These are phyloP conservation scores for Tretioscincus oriximinensis DNA, from an alignment of 2,113 vertebrate genomes.

Conservation along the genomic window DNA sequence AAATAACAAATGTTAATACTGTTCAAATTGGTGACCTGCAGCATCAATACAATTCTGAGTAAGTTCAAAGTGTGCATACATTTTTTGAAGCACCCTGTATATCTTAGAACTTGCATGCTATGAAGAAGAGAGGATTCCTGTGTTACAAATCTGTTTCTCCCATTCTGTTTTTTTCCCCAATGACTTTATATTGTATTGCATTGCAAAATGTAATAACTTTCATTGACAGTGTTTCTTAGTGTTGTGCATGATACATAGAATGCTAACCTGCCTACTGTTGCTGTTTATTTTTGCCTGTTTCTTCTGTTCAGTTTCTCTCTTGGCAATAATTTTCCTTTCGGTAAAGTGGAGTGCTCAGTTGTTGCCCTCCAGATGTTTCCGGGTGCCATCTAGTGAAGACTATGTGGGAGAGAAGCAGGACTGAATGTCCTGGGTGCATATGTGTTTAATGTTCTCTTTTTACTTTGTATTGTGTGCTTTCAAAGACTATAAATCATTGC, in stretches of 20 bases:
- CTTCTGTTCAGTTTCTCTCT: neutral
- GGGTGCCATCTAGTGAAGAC: no score
- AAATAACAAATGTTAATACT: no score
- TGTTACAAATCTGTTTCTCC: neutral
- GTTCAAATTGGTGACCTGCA: no score
- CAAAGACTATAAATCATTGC: no score
- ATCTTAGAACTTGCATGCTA: neutral
- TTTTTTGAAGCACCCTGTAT: no score
- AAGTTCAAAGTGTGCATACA: no score
- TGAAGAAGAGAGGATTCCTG: neutral
- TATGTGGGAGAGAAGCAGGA: neutral
- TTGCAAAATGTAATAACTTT: neutral
- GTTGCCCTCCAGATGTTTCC: neutral
- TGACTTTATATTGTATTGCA: neutral
- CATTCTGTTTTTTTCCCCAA: neutral
- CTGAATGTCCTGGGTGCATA: no score
- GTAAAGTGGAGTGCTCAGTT: neutral
- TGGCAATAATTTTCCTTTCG: neutral
- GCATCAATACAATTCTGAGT: no score
- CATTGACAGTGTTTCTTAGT: neutral
- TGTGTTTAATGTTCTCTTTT: neutral
- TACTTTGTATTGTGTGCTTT: no score
- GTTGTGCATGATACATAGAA: neutral
- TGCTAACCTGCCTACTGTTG: neutral
- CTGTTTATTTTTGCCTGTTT: no score